A percentile compares a stretch with the other conserved stretches of the same genome.
phyloP scores from a whole-genome alignment of 2,888 invertebrate genomes.

The Apotomis betuletana region DNA sequence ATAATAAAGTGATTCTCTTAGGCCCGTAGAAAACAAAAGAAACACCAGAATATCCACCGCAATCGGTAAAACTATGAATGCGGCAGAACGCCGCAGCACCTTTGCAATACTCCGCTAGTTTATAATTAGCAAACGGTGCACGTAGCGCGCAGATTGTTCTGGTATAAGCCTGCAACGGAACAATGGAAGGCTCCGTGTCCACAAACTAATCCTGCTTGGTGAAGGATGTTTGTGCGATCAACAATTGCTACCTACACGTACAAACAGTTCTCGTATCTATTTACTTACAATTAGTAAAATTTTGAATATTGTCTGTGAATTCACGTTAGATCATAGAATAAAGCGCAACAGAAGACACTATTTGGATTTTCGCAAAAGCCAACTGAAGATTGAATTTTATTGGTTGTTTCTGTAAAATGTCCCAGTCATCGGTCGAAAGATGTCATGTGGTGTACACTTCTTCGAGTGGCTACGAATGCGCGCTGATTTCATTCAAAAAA shows the following conservation, averaged over 20 bases:
- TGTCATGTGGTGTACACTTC: no score
- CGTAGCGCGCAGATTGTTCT: constrained; percentile 41
- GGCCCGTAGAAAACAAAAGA: not conserved
- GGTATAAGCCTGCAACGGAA: constrained; percentile 51
- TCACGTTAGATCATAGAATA: no score
- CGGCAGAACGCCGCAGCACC: not conserved
- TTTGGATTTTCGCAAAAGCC: no score
- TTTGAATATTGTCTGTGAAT: no score
- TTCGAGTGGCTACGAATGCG: no score
- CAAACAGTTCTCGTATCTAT: no score
- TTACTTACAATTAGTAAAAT: no score
- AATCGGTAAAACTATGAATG: not conserved
- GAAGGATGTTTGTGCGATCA: constrained; percentile 49
- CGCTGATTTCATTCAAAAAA: no score
- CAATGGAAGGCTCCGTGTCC: constrained; percentile 58
- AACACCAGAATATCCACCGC: not conserved
- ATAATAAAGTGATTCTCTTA: not conserved
- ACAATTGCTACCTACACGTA: constrained; percentile 58
- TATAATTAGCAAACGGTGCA: constrained; percentile 40
- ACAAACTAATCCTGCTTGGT: constrained; percentile 66
- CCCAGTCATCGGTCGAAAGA: no score
- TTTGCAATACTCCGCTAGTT: constrained; percentile 15
- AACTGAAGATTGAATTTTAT: no score
- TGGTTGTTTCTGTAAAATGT: no score
- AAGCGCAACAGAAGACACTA: no score